phyloP scores from a whole-genome alignment of 2,113 vertebrate species.

The Oreochromis tanganicae region DNA sequence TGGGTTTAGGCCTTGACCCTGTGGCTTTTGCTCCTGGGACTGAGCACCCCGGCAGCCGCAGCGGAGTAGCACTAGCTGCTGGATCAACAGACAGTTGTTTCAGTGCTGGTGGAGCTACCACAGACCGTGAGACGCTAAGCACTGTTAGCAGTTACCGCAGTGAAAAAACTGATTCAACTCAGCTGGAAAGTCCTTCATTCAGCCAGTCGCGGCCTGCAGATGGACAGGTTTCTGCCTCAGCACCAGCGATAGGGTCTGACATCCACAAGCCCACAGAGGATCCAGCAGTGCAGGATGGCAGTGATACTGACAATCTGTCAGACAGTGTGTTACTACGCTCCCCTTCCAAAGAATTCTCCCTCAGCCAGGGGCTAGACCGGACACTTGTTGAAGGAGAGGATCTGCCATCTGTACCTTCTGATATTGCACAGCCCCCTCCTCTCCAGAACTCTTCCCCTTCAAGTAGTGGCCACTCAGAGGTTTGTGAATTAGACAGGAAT shows the following conservation, averaged over 20 bases:
- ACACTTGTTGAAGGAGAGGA: constrained; percentile 77
- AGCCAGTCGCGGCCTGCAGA: constrained; percentile 52
- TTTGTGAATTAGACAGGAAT: constrained; percentile 61
- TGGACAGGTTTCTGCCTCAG: constrained; percentile 26
- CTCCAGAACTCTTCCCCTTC: constrained; percentile 74
- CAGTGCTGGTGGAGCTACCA: constrained; percentile 75
- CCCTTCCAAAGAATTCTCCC: constrained; percentile 71
- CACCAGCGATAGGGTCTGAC: constrained; percentile 12
- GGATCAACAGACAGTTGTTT: constrained; percentile 89
- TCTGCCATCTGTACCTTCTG: constrained; percentile 42
- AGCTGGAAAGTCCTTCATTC: constrained; percentile 82
- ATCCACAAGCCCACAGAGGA: constrained; percentile 25
- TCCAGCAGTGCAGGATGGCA: constrained; percentile 65
- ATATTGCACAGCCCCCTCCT: constrained; percentile 52
- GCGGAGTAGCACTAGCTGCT: constrained; percentile 72
- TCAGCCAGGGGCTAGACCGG: constrained; percentile 74
- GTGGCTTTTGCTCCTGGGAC: constrained; percentile 68
- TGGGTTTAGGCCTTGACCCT: constrained; percentile 76
- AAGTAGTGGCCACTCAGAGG: constrained; percentile 71
- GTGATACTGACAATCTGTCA: constrained; percentile 80
- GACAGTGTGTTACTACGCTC: constrained; percentile 78
- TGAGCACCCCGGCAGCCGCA: constrained; percentile 64
- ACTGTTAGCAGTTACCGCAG: constrained; percentile 87
- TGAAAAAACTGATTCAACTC: constrained; percentile 87
- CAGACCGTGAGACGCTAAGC: constrained; percentile 81